A percentile compares a stretch with the other conserved stretches of the same genome.
These are phyloP conservation scores for Acronicta aceris DNA, from an alignment of 2,888 invertebrate species.

Conservation along the genomic window DNA sequence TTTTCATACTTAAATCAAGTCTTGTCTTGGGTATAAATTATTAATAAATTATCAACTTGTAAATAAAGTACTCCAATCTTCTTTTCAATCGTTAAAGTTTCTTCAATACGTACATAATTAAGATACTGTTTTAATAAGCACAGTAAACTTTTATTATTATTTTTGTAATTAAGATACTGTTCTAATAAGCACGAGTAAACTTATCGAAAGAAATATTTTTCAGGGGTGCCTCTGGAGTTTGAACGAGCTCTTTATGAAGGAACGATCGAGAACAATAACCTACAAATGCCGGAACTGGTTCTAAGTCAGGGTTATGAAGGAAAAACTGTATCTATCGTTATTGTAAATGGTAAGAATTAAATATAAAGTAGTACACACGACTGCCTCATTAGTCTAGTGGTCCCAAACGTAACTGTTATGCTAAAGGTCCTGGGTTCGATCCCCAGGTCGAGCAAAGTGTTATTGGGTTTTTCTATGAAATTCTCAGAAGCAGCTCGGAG, in stretches of 20 bases:
- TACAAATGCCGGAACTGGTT: slow-evolving; percentile 61
- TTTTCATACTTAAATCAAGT: no score
- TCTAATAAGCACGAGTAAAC: slow-evolving; percentile 2
- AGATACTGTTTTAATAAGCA: slow-evolving; percentile 3
- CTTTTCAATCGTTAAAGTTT: not conserved
- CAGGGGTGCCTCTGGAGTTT: slow-evolving; percentile 69
- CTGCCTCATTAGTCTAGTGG: no score
- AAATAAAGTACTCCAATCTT: not conserved
- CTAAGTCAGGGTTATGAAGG: slow-evolving; percentile 69
- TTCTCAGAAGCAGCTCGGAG: no score
- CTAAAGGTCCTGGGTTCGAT: no score
- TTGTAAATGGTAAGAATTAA: slow-evolving; percentile 62
- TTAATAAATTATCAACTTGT: not conserved
- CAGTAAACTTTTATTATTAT: not conserved
- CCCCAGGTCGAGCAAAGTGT: no score
- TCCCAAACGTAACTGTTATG: no score
- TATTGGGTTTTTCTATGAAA: no score
- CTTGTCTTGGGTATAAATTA: not conserved
- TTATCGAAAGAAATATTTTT: slow-evolving; percentile 40
- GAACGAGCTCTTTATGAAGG: slow-evolving; percentile 70
- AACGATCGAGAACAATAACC: slow-evolving; percentile 65
- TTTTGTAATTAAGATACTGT: not conserved
- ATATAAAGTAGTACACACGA: no score
- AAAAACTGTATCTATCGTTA: slow-evolving; percentile 50
- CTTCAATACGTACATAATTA: not conserved